Conservation (phyloP, 23 tunicate species). For the Phallusia fumigata region DNA sequence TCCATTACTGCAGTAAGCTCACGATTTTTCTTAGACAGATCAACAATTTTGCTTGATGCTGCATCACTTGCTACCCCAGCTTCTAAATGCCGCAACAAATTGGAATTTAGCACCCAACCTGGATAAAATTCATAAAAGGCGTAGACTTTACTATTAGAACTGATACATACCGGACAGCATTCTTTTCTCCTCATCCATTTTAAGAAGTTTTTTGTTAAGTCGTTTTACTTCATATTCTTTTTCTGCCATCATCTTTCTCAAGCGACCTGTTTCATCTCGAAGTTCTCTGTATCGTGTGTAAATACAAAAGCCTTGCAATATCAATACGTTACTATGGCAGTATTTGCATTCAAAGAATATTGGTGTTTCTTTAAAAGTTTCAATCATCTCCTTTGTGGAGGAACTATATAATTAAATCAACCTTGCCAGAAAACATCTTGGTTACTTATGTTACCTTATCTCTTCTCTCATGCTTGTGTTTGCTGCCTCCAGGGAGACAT, state of each 20-base stretch:
- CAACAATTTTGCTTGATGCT: slow-evolving; percentile 90
- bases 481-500: slow-evolving; percentile 77
- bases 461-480: slow-evolving; percentile 80
- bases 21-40: slow-evolving; percentile 81
- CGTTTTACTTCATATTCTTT: slow-evolving; percentile 78
- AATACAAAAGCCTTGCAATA: too few relatives aligned
- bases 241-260: slow-evolving; percentile 75
- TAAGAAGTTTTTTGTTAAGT: slow-evolving; percentile 51
- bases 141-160: too few relatives aligned
- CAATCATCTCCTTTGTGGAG: too few relatives aligned
- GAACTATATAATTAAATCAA: too few relatives aligned
- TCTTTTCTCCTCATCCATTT: slow-evolving; percentile 79
- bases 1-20: slow-evolving; percentile 80
- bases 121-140: too few relatives aligned
- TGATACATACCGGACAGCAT: slow-evolving; percentile 54
- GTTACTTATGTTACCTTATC: slow-evolving; percentile 39
- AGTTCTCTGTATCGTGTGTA: slow-evolving; percentile 47
- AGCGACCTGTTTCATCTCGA: slow-evolving; percentile 92
- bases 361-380: too few relatives aligned
- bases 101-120: too few relatives aligned
- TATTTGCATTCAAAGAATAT: too few relatives aligned
- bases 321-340: too few relatives aligned
- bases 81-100: slow-evolving; percentile 20
- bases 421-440: too few relatives aligned
- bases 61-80: slow-evolving; percentile 70